These are phyloP conservation scores for Nemurella pictetii DNA, from an alignment of 2,888 invertebrate genomes.

Conservation along the genomic window DNA sequence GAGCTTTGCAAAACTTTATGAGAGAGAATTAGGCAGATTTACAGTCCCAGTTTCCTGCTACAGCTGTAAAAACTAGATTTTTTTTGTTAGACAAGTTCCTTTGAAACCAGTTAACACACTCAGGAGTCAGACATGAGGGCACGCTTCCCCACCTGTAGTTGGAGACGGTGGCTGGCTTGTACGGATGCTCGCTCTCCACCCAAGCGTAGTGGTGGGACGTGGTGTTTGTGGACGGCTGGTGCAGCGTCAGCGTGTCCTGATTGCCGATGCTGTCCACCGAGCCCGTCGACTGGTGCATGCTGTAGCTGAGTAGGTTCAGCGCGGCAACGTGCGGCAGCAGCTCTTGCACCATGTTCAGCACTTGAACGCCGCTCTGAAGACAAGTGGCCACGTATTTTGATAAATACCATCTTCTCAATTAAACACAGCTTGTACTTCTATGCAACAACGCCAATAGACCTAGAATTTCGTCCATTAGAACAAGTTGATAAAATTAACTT, in stretches of 20 bases:
- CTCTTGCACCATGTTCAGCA: slow-evolving; percentile 83
- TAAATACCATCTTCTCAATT: slow-evolving; percentile 25
- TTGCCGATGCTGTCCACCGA: slow-evolving; percentile 50
- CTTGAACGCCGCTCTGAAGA: slow-evolving; percentile 81
- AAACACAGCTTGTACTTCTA: not conserved
- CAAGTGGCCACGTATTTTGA: slow-evolving; percentile 36
- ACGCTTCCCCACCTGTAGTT: slow-evolving; percentile 69
- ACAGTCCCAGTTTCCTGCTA: too few relatives aligned
- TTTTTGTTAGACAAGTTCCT: too few relatives aligned
- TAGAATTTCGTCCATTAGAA: too few relatives aligned
- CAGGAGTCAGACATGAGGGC: too few relatives aligned
- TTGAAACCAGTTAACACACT: too few relatives aligned
- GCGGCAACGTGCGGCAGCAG: slow-evolving; percentile 86
- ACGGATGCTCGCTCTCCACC: slow-evolving; percentile 96
- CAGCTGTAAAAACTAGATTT: too few relatives aligned
- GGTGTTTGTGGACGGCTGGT: slow-evolving; percentile 54
- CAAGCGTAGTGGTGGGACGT: slow-evolving; percentile 87
- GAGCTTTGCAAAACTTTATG: too few relatives aligned
- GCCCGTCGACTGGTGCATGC: slow-evolving; percentile 52
- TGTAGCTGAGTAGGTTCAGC: slow-evolving; percentile 66
- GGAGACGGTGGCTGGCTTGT: slow-evolving; percentile 83
- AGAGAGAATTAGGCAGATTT: too few relatives aligned
- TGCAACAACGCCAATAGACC: not conserved
- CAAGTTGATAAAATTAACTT: too few relatives aligned
- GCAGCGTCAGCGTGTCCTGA: slow-evolving; percentile 39